Base-by-base conservation (phyloP, 2,113 vertebrate species). In the Callopanchax toddi region DNA sequence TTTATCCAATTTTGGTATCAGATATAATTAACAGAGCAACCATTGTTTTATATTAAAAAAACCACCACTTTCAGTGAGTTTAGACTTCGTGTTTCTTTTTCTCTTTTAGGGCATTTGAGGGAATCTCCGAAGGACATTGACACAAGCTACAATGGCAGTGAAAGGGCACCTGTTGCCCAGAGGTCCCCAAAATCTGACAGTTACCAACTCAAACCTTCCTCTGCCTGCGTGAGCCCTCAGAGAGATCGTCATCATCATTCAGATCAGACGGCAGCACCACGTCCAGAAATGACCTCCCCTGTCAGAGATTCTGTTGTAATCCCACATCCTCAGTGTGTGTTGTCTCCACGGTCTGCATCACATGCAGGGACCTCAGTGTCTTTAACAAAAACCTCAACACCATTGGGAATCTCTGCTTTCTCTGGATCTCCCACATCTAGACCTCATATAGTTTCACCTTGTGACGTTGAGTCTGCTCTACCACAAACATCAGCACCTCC, bases 121-220 rank as follows among this genome's bases (percentile, higher is more conserved):
- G 91, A 93, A 59, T 18, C 79, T 15, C 81, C 73, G n/a, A 83
- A 86, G 57, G 91, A 92, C n/a, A 57, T 66, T 16, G 90, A 89
- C 64, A 50, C 67, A 40, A 84, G 78, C 67, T 89, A 78, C 42
- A 90, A 86, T 25, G 82, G 71, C 44, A 77, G 77, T 60, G 89
- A 93, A 67, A 83, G 75, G 40, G 17, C 69, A 39, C 51, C 85
- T 29, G 53, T 55, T 48, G 54, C 70, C 11, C 87, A 84, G 46
- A 82, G 67, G 53, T 60, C 78, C 11, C 64, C 81, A 18, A 85
- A 82, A 62, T 55, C 53, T 1, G 89, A 92, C 46, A 45, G 39
- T 48, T 86, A 82, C 60, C 70, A 73, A 32, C 26, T 83, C 52
- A 81, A 86, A 76, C 46, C 79, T 10, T 29, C 85, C 54, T 68